Evolutionary conservation across 1,140 invertebrate genomes (phyloP), one percentile per base, ranked within the genome.

Genomic region (Papilio dardanus): DNA sequence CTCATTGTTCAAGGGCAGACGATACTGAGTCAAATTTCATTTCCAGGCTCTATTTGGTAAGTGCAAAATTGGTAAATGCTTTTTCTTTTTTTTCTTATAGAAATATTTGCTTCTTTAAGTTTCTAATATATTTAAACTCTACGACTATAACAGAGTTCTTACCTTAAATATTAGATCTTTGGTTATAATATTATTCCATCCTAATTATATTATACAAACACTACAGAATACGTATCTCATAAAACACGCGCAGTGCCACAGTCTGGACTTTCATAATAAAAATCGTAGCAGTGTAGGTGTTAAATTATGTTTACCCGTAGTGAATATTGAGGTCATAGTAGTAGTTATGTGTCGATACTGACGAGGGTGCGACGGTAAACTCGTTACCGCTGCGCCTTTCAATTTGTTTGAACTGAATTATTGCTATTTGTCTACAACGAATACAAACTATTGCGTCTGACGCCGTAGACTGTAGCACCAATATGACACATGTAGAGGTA

Each of bases 401-500:
- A 62, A 62, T 30, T 62, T 62, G 24, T 62, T 62, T 62, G 54
- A 62, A 62, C 54, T 62, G 54, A 62, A 62, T 28, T 62, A 62
- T 62, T 28, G 24, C 10, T 62, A 62, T 62, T 62, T 62, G 54
- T 62, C 24, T 28, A 14, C 21, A 62, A 28, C 8, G 54, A 62
- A 30, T 54, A 54, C 50, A 62, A 62, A 28, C 24, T 58, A 58
- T 58, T 28, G 24, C 54, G 21, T 12, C 24, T 28, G n/a, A n/a
- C n/a, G n/a, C n/a, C n/a, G n/a, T n/a, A n/a, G n/a, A n/a, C n/a
- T n/a, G 19, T 50, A 7, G 21, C 21, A 50, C 46, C 46, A 50
- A 19, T 21, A 50, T 7, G n/a, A 50, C 2, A 50, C 2, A 37
- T 37, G 0, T 37, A 12, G 10, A 37, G 35, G 10, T 37, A 14